Percentiles rank a stretch among this genome's conserved stretches.
Evolutionary conservation across 2,113 vertebrate species (phyloP).

Genomic region (Ophthalmolycus amberensis): DNA sequence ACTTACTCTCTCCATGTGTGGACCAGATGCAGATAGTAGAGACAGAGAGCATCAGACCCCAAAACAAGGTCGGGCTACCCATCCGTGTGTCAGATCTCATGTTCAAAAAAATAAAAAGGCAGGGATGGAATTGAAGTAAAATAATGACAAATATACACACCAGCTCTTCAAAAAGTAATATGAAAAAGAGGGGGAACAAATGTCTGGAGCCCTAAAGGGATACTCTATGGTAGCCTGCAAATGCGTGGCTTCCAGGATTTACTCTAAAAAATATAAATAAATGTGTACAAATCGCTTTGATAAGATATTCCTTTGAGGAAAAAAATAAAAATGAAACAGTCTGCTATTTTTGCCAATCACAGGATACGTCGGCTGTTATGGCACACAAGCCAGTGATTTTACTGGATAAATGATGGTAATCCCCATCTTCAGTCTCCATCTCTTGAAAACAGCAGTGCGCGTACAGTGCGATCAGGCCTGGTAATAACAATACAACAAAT

Average conservation of each 20-base stretch:
- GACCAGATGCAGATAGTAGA: conserved; percentile 86
- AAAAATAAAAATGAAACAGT: conserved; percentile 55
- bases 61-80: conserved; percentile 89
- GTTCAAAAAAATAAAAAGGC: conserved; percentile 70
- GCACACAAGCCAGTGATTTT: conserved; percentile 68
- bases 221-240: conserved; percentile 45
- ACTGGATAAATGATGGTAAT: conserved; percentile 80
- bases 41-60: conserved; percentile 88
- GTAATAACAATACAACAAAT: conserved; percentile 17
- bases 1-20: conserved; percentile 93
- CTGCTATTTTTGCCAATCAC: conserved; percentile 77
- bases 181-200: background rate
- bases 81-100: conserved; percentile 87
- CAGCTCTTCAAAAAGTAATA: background rate
- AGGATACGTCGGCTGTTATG: conserved; percentile 63
- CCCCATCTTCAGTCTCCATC: conserved; percentile 88
- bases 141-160: background rate
- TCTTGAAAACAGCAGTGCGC: conserved; percentile 76
- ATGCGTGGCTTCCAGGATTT: conserved; percentile 43
- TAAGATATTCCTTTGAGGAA: background rate
- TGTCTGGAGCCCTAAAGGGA: conserved; percentile 42
- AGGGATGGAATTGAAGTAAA: background rate
- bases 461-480: conserved; percentile 49
- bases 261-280: conserved; percentile 29
- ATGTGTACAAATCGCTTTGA: background rate